Evolutionary conservation across 2,888 invertebrate species (phyloP), one percentile per base, ranked within the genome.

Genomic region (Allolobophora icterica): DNA sequence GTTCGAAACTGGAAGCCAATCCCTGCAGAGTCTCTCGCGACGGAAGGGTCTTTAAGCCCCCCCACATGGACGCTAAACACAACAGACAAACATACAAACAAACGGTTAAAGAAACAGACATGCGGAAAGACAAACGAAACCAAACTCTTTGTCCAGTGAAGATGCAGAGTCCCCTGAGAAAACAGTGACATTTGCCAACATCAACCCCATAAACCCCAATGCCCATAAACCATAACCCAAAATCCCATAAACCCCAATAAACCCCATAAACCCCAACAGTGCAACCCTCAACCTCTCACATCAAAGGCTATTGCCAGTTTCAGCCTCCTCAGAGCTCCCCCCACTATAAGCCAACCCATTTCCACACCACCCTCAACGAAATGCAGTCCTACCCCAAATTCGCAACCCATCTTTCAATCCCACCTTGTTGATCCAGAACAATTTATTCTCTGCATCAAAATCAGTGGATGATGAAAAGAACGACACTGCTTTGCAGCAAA

Each of bases 41-140:
- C 8, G n/a, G 84, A 24, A 91, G 30, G 89, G 84, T 90, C 89
- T 45, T 91, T 87, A 90, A 35, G 35, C 91, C 91, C 42, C 71
- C 90, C 91, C 84, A 58, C n/a, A 91, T 34, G 21, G 34, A 58
- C 83, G 90, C 71, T 90, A 91, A 38, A 90, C 52, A 19, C 83
- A 90, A 90, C 33, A 90, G 24, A 90, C 38, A 38, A 30, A 71
- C 71, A 71, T n/a, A 71, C 11, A 71, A 71, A 71, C 71, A 71
- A 5, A 71, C 71, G 71, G 71, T 71, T 71, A 71, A 71, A n/a
- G 30, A 71, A 71, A 71, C 71, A 71, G n/a, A 71, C 71, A 52
- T 21, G 52, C 52, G 24, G 52, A 52, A 21, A 52, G 52, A 52
- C 52, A 52, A 71, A 71, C 8, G n/a, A n/a, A 71, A n/a, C 71